A percentile compares a stretch with the other conserved stretches of the same genome.
Evolutionary conservation across 1,140 invertebrate species (phyloP).

Genomic region (Diploscapter pachys): DNA sequence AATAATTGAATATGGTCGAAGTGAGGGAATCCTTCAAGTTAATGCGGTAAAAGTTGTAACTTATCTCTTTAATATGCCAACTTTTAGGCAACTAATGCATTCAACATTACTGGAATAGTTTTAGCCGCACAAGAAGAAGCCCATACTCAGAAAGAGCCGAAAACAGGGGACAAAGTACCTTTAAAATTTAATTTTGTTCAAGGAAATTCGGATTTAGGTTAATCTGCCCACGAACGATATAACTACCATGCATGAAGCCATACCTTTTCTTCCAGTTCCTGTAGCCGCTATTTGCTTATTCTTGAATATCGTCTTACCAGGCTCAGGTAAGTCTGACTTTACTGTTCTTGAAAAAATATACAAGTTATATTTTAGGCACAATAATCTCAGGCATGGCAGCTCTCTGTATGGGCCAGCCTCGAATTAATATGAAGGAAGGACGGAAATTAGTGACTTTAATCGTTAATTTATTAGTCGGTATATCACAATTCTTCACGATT

Average conservation of each 20-base stretch:
- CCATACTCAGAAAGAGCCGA: conserved; percentile 48
- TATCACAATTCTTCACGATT: conserved; percentile 83
- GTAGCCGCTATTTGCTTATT: conserved; percentile 80
- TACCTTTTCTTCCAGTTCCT: conserved; percentile 78
- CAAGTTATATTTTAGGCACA: conserved; percentile 12
- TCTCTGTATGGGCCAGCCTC: conserved; percentile 79
- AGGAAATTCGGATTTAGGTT: conserved; percentile 16
- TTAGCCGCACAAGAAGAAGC: conserved; percentile 57
- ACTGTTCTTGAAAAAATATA: neutral
- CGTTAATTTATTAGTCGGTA: conserved; percentile 78
- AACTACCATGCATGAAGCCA: conserved; percentile 70
- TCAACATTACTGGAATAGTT: conserved; percentile 57
- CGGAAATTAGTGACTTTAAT: conserved; percentile 61
- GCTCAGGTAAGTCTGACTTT: conserved; percentile 69
- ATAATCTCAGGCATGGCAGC: conserved; percentile 55
- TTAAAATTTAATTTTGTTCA: conserved; percentile 2
- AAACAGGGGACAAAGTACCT: conserved; percentile 49
- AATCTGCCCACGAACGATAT: conserved; percentile 58
- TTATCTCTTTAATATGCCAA: neutral
- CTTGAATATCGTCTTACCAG: conserved; percentile 79
- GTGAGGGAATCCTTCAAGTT: conserved; percentile 53
- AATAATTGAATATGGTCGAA: conserved; percentile 55
- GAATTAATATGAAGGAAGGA: conserved; percentile 70
- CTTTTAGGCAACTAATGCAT: conserved; percentile 22
- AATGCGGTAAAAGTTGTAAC: conserved; percentile 27